phyloP scores from a whole-genome alignment of 2,797 vertebrate species.

The Tiaroga cobitis region DNA sequence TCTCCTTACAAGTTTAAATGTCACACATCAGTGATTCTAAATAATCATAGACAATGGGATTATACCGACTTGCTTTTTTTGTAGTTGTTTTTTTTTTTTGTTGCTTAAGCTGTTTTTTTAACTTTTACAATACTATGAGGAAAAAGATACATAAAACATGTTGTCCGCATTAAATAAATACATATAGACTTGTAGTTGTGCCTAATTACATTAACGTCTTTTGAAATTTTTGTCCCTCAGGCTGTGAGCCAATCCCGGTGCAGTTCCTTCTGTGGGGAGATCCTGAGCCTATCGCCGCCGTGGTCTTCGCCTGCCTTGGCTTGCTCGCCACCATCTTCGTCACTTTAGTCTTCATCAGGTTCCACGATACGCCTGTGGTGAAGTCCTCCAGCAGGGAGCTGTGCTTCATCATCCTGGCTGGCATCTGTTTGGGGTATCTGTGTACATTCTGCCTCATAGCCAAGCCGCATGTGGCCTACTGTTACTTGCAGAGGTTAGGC shows the following conservation, averaged over 20 bases:
- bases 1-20: background rate
- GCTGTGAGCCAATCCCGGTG: slow-evolving; percentile 93
- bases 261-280: slow-evolving; percentile 96
- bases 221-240: slow-evolving; percentile 68
- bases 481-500: slow-evolving; percentile 95
- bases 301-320: slow-evolving; percentile 95
- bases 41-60: background rate
- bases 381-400: slow-evolving; percentile 98
- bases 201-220: background rate
- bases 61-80: background rate
- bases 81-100: background rate
- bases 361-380: slow-evolving; percentile 96
- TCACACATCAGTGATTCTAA: slow-evolving; percentile 10
- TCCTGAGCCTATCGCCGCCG: slow-evolving; percentile 97
- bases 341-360: slow-evolving; percentile 91
- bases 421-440: slow-evolving; percentile 95
- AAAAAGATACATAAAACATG: background rate
- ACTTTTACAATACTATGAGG: background rate
- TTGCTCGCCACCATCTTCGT: slow-evolving; percentile 95
- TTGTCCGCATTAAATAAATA: background rate
- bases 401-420: slow-evolving; percentile 97
- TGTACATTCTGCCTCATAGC: slow-evolving; percentile 98
- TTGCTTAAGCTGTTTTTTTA: background rate
- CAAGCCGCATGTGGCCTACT: slow-evolving; percentile 93
- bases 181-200: no score